These are phyloP conservation scores for Apogon hyalosoma DNA, from an alignment of 2,797 vertebrate genomes.

Conservation along the genomic window DNA sequence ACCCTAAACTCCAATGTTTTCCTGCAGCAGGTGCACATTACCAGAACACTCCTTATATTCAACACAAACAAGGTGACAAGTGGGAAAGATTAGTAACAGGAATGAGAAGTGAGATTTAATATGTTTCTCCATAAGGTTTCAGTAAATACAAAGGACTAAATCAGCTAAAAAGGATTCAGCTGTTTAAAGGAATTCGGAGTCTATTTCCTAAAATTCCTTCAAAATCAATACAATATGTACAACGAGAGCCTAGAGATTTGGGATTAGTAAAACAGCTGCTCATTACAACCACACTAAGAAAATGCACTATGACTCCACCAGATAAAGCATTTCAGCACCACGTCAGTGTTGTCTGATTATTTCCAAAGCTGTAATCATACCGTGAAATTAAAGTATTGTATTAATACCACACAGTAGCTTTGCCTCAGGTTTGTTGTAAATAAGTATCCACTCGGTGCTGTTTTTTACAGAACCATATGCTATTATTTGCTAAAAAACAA, in stretches of 20 bases:
- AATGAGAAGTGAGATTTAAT: slow-evolving; percentile 22
- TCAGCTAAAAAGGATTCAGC: slow-evolving; percentile 10
- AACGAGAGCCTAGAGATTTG: too few relatives aligned
- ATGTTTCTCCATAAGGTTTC: slow-evolving; percentile 9
- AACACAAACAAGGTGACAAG: slow-evolving; percentile 25
- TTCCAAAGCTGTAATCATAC: background rate
- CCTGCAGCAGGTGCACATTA: slow-evolving; percentile 57
- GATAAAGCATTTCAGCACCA: slow-evolving; percentile 1
- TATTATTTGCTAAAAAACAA: background rate
- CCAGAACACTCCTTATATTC: slow-evolving; percentile 13
- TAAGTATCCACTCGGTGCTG: slow-evolving; percentile 10
- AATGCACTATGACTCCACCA: too few relatives aligned
- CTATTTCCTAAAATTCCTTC: background rate
- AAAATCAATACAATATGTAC: slow-evolving; percentile 5
- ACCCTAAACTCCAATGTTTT: slow-evolving; percentile 25
- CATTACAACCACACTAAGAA: too few relatives aligned
- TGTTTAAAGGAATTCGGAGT: background rate
- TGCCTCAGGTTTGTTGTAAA: background rate
- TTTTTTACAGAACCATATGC: slow-evolving; percentile 8
- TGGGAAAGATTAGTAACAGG: background rate
- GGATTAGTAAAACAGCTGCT: too few relatives aligned
- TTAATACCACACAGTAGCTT: background rate
- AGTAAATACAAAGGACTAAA: slow-evolving; percentile 1
- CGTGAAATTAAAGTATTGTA: background rate
- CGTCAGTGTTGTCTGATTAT: too few relatives aligned